A percentile compares a stretch with the other conserved stretches of the same genome.
Evolutionary conservation across 1,140 invertebrate species (phyloP).

Genomic region (Tenebrio molitor): DNA sequence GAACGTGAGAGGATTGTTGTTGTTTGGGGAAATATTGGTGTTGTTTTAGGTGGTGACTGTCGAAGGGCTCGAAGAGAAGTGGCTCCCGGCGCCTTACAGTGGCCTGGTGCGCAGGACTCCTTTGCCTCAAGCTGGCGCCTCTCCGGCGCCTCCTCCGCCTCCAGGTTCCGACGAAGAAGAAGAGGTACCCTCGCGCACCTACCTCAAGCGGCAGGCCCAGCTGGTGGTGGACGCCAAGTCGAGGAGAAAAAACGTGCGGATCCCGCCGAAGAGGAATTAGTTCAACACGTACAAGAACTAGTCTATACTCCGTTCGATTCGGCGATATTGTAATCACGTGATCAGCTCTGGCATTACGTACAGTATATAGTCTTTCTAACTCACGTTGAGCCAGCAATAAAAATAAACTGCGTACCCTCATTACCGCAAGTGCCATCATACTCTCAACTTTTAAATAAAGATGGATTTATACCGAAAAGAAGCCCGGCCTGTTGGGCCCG

Average conservation of each 20-base stretch:
- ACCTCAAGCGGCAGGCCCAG: slow-evolving; percentile 86
- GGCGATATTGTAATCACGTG: too few species aligned
- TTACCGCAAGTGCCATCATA: too few species aligned
- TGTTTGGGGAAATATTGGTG: background rate
- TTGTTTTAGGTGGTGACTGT: slow-evolving; percentile 14
- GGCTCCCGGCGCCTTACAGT: slow-evolving; percentile 62
- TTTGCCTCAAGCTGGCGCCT: slow-evolving; percentile 58
- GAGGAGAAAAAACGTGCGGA: slow-evolving; percentile 74
- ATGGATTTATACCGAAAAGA: too few species aligned
- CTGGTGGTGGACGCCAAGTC: slow-evolving; percentile 87
- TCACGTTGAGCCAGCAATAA: too few species aligned
- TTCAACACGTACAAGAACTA: too few species aligned
- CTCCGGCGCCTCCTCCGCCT: slow-evolving; percentile 53
- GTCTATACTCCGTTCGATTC: too few species aligned
- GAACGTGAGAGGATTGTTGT: slow-evolving; percentile 12
- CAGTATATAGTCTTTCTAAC: too few species aligned
- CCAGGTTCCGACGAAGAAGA: slow-evolving; percentile 81
- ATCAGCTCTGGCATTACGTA: too few species aligned
- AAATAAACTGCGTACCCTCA: too few species aligned
- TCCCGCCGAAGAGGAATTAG: slow-evolving; percentile 24
- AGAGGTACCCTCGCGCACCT: slow-evolving; percentile 83
- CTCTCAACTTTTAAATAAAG: too few species aligned
- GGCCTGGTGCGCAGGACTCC: slow-evolving; percentile 61
- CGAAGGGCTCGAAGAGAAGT: slow-evolving; percentile 52
- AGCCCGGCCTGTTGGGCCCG: too few species aligned